Evolutionary conservation across 2,888 invertebrate genomes (phyloP).

Genomic region (Monoplex corrugatus): DNA sequence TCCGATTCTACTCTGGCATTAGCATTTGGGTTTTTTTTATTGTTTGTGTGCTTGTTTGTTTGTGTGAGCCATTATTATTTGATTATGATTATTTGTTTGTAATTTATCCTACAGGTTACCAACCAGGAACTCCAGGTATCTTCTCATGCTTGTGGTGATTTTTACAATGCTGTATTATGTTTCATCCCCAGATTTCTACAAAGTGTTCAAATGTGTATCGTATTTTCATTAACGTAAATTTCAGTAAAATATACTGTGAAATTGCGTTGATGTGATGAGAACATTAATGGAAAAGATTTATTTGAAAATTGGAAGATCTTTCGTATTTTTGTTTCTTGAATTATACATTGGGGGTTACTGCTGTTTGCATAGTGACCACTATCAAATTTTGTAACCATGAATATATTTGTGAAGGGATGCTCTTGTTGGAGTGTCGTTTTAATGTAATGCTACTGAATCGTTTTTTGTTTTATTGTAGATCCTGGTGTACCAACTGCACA

Average conservation of each 20-base stretch:
- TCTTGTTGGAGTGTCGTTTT: not conserved
- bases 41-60: too few species aligned
- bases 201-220: not conserved
- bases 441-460: not conserved
- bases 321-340: not conserved
- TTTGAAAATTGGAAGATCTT: too few species aligned
- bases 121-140: constrained; percentile 13
- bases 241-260: too few species aligned
- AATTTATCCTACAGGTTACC: not conserved
- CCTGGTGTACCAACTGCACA: constrained; percentile 35
- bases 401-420: not conserved
- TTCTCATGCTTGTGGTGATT: not conserved
- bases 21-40: too few species aligned
- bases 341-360: not conserved
- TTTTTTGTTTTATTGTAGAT: not conserved
- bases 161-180: too few species aligned
- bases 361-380: too few species aligned
- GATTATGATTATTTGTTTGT: too few species aligned
- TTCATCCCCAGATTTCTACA: not conserved
- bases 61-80: too few species aligned
- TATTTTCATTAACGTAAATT: not conserved
- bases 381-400: too few species aligned
- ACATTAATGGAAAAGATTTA: too few species aligned
- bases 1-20: too few species aligned
- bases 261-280: too few species aligned